These are phyloP conservation scores for Oceanites oceanicus DNA, from an alignment of 2,113 vertebrate genomes.

Conservation along the genomic window DNA sequence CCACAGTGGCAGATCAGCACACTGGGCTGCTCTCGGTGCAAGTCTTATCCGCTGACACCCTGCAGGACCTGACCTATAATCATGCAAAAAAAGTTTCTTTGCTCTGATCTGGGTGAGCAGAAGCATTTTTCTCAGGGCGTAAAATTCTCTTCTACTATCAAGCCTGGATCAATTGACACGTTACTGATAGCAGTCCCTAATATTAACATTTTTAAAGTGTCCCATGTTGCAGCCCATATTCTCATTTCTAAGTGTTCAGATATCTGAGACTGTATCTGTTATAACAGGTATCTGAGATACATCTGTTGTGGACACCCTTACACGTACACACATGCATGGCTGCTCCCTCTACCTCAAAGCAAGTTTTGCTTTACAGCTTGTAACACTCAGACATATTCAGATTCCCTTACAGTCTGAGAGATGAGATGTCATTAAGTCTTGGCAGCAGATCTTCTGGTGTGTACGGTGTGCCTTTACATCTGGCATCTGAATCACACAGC, in stretches of 20 bases:
- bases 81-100: neutral
- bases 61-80: neutral
- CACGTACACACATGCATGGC: neutral
- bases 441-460: conserved; percentile 72
- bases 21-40: neutral
- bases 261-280: neutral
- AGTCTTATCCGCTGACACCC: neutral
- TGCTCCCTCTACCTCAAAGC: neutral
- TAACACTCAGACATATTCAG: neutral
- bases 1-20: neutral
- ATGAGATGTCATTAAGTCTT: conserved; percentile 29
- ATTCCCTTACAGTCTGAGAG: conserved; percentile 52
- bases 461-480: conserved; percentile 80
- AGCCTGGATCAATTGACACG: neutral
- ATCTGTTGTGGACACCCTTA: neutral
- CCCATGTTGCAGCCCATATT: neutral
- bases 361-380: neutral
- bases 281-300: neutral
- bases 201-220: neutral
- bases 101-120: neutral
- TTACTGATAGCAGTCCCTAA: neutral
- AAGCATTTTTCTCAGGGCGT: neutral
- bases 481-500: conserved; percentile 88
- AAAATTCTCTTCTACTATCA: neutral
- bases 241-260: neutral